Conservation (phyloP, 1,140 invertebrate genomes). For the Scylla paramamosain region DNA sequence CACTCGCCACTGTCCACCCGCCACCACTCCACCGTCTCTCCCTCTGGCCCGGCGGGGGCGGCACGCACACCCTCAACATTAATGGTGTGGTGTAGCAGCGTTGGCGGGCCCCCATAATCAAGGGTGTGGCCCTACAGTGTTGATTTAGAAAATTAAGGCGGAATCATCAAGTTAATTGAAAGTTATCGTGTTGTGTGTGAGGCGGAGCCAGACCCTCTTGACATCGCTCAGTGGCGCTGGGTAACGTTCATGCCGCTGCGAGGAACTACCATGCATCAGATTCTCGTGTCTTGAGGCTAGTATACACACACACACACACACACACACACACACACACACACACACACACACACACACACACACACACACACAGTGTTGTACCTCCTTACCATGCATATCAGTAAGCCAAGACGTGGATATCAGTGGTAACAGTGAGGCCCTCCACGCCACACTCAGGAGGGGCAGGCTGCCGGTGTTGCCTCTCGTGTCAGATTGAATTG, state of each 20-base stretch:
- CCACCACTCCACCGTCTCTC: background rate
- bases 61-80: conserved; percentile 4
- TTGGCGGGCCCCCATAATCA: conserved; percentile 46
- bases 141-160: conserved; percentile 76
- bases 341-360: too few species aligned
- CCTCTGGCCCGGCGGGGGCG: background rate
- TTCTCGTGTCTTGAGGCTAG: too few species aligned
- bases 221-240: conserved; percentile 56
- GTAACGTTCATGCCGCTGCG: conserved; percentile 39
- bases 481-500: too few species aligned
- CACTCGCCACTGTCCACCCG: background rate
- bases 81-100: background rate
- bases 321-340: too few species aligned
- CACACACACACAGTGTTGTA: too few species aligned
- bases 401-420: too few species aligned
- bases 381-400: too few species aligned
- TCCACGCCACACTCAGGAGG: too few species aligned
- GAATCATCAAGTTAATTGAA: conserved; percentile 77
- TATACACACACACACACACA: too few species aligned
- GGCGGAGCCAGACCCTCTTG: conserved; percentile 40
- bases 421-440: too few species aligned
- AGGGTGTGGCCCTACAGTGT: conserved; percentile 76
- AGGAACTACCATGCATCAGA: too few species aligned
- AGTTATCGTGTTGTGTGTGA: conserved; percentile 73
- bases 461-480: too few species aligned